A percentile compares a stretch with the other conserved stretches of the same genome.
phyloP scores from a whole-genome alignment of 2,888 invertebrate genomes.

The Cheilosia soror region DNA sequence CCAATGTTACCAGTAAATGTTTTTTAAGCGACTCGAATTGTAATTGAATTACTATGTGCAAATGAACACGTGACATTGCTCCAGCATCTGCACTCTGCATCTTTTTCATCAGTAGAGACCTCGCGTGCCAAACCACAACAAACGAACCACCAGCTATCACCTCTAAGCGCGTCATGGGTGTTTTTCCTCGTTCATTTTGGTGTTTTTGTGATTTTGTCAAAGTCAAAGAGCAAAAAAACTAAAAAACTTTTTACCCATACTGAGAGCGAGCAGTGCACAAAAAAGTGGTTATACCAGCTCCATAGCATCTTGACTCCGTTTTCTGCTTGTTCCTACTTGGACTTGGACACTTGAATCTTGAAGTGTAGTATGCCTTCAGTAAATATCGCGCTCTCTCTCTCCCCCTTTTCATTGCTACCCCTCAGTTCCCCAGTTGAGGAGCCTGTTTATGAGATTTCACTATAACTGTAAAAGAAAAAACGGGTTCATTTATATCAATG shows the following conservation, averaged over 20 bases:
- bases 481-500: conserved; percentile 64
- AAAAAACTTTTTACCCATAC: conserved; percentile 20
- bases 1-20: neutral
- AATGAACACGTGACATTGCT: conserved; percentile 1
- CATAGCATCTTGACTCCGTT: conserved; percentile 53
- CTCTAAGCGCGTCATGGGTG: conserved; percentile 13
- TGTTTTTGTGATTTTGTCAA: conserved; percentile 33
- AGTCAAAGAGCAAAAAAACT: conserved; percentile 62
- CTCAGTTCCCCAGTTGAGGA: conserved; percentile 15
- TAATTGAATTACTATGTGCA: neutral
- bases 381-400: conserved; percentile 24
- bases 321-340: conserved; percentile 37
- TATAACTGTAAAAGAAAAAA: conserved; percentile 68
- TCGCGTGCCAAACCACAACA: neutral
- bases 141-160: neutral
- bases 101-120: neutral
- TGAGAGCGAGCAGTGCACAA: conserved; percentile 53
- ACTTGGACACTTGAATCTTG: conserved; percentile 21
- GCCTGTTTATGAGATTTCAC: conserved; percentile 61
- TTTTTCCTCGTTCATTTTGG: conserved; percentile 24
- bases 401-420: conserved; percentile 17
- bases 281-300: conserved; percentile 71
- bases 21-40: neutral
- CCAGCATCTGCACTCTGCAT: neutral
- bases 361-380: conserved; percentile 24